Evolutionary conservation across 1,140 invertebrate genomes (phyloP), one percentile per base, ranked within the genome.

Genomic region (Drosophila ambigua): DNA sequence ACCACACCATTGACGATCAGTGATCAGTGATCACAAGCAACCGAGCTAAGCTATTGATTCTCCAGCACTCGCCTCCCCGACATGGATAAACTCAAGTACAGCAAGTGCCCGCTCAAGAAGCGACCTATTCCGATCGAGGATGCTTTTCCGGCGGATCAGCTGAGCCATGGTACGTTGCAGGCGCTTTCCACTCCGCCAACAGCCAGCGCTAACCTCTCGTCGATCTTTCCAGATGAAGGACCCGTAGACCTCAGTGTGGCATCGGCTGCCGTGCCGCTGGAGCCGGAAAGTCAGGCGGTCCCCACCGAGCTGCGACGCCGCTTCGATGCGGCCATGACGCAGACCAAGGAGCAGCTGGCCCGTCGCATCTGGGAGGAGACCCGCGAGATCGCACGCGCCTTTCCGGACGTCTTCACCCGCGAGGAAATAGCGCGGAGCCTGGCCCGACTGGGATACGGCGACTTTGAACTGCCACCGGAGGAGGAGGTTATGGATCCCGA

Each of bases 31-130:
- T 16, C 23, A 23, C 11, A 24, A 41, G 26, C 4, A 54, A 31
- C 64, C 11, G n/a, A 46, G 31, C 31, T 3, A 3, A 9, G 31
- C 31, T 4, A 9, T 7, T 31, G 28, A 31, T 31, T 8, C 28
- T 31, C 7, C 28, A 31, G 28, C 2, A 31, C 7, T 5, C 0
- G 4, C n/a, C 24, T 24, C 23, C 23, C 23, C 4, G 41, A 55
- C 24, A 91, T 91, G 90, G 87, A 91, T 90, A 91, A 90, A 53
- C 68, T 81, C 31, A 77, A 91, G 44, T 91, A 90, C 57, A 96
- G 95, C 87, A 95, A 96, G 92, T 97, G 96, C 90, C 97, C 97
- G 90, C 93, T 98, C 28, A 98, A 98, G 91, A 98, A 98, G 93
- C 94, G 97, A 90, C 97, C 97, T 46, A 95, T 97, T 78, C 93